Evolutionary conservation across 2,113 vertebrate species (phyloP), one percentile per base, ranked within the genome.

Genomic region (Mustelus asterias): DNA sequence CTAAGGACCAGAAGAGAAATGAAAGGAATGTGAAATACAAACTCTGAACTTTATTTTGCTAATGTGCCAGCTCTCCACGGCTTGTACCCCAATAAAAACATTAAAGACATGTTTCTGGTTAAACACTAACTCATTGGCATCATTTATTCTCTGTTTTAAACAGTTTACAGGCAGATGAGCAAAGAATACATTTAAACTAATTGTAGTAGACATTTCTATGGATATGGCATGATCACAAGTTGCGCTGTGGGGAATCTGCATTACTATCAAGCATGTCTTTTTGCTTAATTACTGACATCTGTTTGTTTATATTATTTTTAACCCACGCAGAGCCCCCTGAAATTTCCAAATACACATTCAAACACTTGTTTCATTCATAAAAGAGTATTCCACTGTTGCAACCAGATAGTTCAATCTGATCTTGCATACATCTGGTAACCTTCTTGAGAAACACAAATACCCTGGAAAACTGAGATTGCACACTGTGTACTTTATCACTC

Each of bases 271-370:
- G 60, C 37, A 85, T 95, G 63, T 58, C 94, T 67, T 86, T 92
- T 95, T 83, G 41, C 54, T 85, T 95, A 85, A 85, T 85, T 85
- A 67, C 80, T 65, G 95, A 85, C 78, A 95, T 86, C 72, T 95
- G 95, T 95, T 95, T 95, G 58, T 95, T 85, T 85, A 85, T 95
- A 65, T 63, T 83, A 85, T 95, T 95, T 95, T 54, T 95, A 95
- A 86, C 95, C 78, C n/a, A 65, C 37, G 33, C 58, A 41, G 33
- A 80, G 37, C 29, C 95, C 58, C 80, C 72, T 95, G 48, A 86
- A 95, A 83, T 85, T 95, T 24, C 54, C 54, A 72, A 95, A 85
- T 33, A 67, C 76, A 86, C 80, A 95, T 95, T 63, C 54, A 78
- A 95, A 83, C 76, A 95, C 95, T 95, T 83, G 78, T 33, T 95